Evolutionary conservation across 1,140 invertebrate species (phyloP), one percentile per base, ranked within the genome.

Genomic region (Chironomus tepperi): DNA sequence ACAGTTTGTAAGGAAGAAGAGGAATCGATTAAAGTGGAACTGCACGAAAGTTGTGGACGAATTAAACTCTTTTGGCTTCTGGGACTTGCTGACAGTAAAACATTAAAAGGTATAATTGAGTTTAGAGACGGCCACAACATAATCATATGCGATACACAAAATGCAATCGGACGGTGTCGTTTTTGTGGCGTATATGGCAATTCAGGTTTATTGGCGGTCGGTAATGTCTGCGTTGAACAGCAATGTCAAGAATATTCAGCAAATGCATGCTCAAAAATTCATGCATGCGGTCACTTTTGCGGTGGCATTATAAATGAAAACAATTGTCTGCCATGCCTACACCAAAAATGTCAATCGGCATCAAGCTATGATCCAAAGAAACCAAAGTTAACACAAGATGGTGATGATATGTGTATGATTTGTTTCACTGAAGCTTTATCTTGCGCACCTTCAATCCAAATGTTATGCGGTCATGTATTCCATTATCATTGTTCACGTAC

Each of bases 341-440:
- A 82, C 73, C 80, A 81, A 15, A 78, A 81, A 9, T 83, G 81
- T 47, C 80, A 82, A 75, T 82, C 87, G 74, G 90, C 92, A 79
- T 79, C 82, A 12, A 80, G 84, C 24, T 93, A 91, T 79, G 83
- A 80, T 75, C 43, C 79, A 70, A 78, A 78, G 16, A 79, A 83
- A 47, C 82, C 85, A 0, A 81, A 81, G n/a, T 83, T 96, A 15
- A 91, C 92, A 34, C 96, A 98, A 84, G 97, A 99, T 83, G 94
- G 94, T 0, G 97, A 99, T 79, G 97, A 99, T 79, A 98, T 99
- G 95, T 99, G 97, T 83, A 98, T 98, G 95, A 97, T 99, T 76
- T 99, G 97, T 81, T 99, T 99, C 82, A 97, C 94, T 0, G 97
- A 99, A 81, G 94, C 97, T 0, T 83, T 99, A 3, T 92, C 94